Conservation (phyloP, 1,140 invertebrate genomes). For the Ctenoplectra terminalis region DNA sequence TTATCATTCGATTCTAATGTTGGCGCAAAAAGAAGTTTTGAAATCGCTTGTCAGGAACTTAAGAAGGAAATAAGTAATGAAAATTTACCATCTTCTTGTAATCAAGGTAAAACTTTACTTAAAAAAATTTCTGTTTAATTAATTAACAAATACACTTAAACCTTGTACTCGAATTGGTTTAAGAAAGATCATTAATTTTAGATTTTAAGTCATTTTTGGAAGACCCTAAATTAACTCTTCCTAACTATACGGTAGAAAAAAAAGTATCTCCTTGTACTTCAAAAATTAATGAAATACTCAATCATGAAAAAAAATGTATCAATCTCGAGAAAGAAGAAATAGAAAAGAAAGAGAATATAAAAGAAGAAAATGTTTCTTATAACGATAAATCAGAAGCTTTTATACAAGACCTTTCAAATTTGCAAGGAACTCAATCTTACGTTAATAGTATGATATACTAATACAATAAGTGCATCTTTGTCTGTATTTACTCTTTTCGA, state of each 20-base stretch:
- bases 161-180: not conserved
- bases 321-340: conserved; percentile 28
- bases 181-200: conserved; percentile 1
- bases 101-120: conserved; percentile 18
- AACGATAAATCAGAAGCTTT: conserved; percentile 7
- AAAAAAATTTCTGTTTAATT: not conserved
- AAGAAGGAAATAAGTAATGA: conserved; percentile 18
- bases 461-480: not conserved
- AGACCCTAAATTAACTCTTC: conserved; percentile 16
- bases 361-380: conserved; percentile 48
- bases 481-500: not conserved
- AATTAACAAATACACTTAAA: not conserved
- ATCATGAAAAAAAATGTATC: conserved; percentile 24
- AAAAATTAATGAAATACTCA: not conserved
- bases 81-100: not conserved
- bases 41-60: conserved; percentile 7
- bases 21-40: conserved; percentile 12
- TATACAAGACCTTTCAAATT: conserved; percentile 20
- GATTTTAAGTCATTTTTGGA: conserved; percentile 30
- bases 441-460: conserved; percentile 37
- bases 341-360: conserved; percentile 9
- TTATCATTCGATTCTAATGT: conserved; percentile 29
- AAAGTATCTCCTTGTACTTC: not conserved
- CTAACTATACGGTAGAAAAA: not conserved
- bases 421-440: conserved; percentile 3